phyloP scores from a whole-genome alignment of 2,797 vertebrate species.

The Mycteria americana region DNA sequence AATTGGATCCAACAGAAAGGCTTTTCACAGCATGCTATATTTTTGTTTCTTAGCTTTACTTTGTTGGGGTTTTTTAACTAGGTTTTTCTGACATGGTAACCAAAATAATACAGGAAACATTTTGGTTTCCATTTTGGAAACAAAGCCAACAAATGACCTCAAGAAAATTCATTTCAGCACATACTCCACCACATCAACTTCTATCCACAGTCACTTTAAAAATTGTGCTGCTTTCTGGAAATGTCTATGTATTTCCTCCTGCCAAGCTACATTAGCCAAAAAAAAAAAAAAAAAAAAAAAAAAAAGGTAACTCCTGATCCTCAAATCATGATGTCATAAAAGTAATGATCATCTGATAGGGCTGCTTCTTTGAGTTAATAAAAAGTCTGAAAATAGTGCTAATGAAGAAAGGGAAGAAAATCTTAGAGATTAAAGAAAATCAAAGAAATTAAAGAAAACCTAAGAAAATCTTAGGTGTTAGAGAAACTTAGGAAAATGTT shows the following conservation, averaged over 20 bases:
- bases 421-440: too few species aligned
- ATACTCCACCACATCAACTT: not conserved
- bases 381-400: not conserved
- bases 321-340: not conserved
- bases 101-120: not conserved
- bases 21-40: not conserved
- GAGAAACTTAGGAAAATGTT: not conserved
- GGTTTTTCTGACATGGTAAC: not conserved
- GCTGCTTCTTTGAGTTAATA: not conserved
- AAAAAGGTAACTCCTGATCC: too few species aligned
- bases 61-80: not conserved
- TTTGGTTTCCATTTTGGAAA: too few species aligned
- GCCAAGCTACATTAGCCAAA: not conserved
- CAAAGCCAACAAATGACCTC: not conserved
- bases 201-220: not conserved
- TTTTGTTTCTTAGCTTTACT: not conserved
- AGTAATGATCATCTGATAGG: not conserved
- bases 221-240: not conserved
- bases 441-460: not conserved
- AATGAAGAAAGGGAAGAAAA: not conserved
- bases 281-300: too few species aligned
- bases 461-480: not conserved
- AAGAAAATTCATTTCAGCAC: not conserved
- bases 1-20: not conserved
- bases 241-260: not conserved